phyloP scores from a whole-genome alignment of 2,888 invertebrate species.

The Drosophila prostipennis region DNA sequence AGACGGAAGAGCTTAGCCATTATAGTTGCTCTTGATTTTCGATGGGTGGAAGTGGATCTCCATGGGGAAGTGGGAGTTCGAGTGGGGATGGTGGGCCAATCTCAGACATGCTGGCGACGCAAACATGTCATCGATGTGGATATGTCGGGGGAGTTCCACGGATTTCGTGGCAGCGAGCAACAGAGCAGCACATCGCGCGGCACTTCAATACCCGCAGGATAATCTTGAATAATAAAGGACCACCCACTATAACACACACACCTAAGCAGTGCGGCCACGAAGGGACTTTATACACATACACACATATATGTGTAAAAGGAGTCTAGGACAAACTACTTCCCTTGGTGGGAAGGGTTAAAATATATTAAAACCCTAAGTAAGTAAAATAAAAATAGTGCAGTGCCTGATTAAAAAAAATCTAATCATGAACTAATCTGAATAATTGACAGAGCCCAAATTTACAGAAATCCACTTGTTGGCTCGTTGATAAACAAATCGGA shows the following conservation, averaged over 20 bases:
- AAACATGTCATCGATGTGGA: constrained; percentile 77
- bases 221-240: constrained; percentile 77
- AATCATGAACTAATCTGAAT: background rate
- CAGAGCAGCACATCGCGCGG: constrained; percentile 47
- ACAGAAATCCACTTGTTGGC: constrained; percentile 27
- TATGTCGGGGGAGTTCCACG: constrained; percentile 13
- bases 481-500: constrained; percentile 33
- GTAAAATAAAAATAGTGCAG: background rate
- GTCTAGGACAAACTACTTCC: background rate
- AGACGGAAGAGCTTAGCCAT: constrained; percentile 36
- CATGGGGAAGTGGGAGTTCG: background rate
- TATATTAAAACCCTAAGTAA: too few species aligned
- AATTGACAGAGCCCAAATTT: constrained; percentile 1
- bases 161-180: constrained; percentile 27
- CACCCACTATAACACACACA: constrained; percentile 19
- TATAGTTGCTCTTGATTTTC: constrained; percentile 45
- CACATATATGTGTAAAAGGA: background rate
- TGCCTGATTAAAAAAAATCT: background rate
- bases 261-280: constrained; percentile 1
- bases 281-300: background rate
- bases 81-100: constrained; percentile 4
- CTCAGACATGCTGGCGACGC: constrained; percentile 76
- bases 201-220: constrained; percentile 78
- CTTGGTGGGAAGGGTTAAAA: too few species aligned
- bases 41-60: constrained; percentile 19